These are phyloP conservation scores for Alviniconcha strummeri DNA, from an alignment of 2,888 invertebrate species.

Conservation along the genomic window DNA sequence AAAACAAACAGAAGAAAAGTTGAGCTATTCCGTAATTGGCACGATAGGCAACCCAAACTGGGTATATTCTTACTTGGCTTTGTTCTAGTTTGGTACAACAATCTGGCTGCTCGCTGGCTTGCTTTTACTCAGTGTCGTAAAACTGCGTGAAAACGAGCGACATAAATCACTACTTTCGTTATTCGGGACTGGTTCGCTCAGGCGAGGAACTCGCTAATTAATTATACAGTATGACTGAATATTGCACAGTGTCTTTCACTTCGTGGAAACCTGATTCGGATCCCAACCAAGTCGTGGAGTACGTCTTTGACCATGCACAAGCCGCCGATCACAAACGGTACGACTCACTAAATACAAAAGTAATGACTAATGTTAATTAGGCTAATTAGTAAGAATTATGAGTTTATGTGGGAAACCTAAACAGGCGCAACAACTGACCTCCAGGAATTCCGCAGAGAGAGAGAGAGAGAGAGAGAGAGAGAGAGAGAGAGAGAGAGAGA, in stretches of 20 bases:
- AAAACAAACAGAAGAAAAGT: too few species aligned
- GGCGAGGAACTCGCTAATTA: too few species aligned
- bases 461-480: neutral
- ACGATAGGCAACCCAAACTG: too few species aligned
- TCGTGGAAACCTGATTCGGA: neutral
- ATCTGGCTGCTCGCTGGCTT: too few species aligned
- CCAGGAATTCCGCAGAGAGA: neutral
- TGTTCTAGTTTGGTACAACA: too few species aligned
- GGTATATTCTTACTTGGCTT: too few species aligned
- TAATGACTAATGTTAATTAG: neutral
- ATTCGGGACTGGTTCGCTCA: too few species aligned
- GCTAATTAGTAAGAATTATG: neutral
- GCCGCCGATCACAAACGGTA: neutral
- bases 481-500: neutral
- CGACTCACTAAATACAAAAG: neutral
- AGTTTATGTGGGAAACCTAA: neutral
- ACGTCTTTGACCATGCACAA: neutral
- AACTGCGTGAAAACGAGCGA: too few species aligned
- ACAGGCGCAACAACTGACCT: neutral
- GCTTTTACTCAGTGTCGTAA: too few species aligned
- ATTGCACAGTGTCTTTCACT: slow-evolving; percentile 9
- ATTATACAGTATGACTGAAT: slow-evolving; percentile 7
- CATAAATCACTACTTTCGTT: too few species aligned
- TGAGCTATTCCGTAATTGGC: too few species aligned
- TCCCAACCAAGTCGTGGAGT: slow-evolving; percentile 4